Evolutionary conservation across 2,113 vertebrate genomes (phyloP).

Genomic region (Xenopus borealis): DNA sequence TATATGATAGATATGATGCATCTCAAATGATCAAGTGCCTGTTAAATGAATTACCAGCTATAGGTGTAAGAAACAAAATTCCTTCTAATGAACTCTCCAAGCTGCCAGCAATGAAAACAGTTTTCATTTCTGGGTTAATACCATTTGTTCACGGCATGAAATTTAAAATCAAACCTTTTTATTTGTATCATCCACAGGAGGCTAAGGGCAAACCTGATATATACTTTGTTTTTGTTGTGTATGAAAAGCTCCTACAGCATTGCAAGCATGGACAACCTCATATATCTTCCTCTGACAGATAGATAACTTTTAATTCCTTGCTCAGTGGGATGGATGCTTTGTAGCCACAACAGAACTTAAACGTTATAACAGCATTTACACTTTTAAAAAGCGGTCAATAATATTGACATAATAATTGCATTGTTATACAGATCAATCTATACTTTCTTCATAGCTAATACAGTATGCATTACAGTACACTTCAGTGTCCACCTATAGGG

Average conservation of each 20-base stretch:
- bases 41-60: not conserved
- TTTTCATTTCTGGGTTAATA: slow-evolving; percentile 27
- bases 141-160: slow-evolving; percentile 34
- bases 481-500: too few species aligned
- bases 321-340: slow-evolving; percentile 35
- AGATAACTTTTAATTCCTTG: slow-evolving; percentile 32
- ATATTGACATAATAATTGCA: too few species aligned
- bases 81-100: slow-evolving; percentile 31
- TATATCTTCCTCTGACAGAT: slow-evolving; percentile 33
- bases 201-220: slow-evolving; percentile 38
- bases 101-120: slow-evolving; percentile 23
- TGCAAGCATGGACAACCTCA: slow-evolving; percentile 37
- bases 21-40: slow-evolving; percentile 17
- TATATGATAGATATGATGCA: too few species aligned
- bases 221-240: slow-evolving; percentile 31
- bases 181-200: slow-evolving; percentile 20
- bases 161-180: slow-evolving; percentile 24
- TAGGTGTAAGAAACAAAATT: slow-evolving; percentile 28
- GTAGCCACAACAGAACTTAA: slow-evolving; percentile 20
- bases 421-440: too few species aligned
- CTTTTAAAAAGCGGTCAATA: too few species aligned
- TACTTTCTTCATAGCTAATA: too few species aligned
- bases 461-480: too few species aligned
- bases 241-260: slow-evolving; percentile 40
- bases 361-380: too few species aligned